Percentiles rank a stretch among this genome's conserved stretches.
Conservation (phyloP, 64 coral and sea anemone species). For the Montipora sp. region DNA sequence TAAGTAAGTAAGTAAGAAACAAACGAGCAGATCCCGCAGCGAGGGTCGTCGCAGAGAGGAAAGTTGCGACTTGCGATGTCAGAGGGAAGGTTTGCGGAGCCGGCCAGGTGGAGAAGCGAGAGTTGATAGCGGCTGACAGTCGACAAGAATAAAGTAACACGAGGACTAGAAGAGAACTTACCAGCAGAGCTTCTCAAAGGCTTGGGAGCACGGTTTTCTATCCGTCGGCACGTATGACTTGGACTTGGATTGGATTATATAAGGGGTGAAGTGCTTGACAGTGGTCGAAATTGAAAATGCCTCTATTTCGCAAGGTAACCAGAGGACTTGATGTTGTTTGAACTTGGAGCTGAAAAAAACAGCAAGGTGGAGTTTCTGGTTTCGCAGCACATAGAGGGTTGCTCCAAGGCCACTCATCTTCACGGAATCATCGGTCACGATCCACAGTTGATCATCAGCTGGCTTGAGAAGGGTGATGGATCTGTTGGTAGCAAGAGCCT, state of each 20-base stretch:
- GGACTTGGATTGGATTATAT: no score
- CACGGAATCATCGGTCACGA: background rate
- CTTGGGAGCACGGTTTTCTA: conserved; percentile 19
- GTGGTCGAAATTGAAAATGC: background rate
- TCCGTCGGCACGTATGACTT: background rate
- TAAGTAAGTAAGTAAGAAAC: no score
- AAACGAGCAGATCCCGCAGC: conserved; percentile 10
- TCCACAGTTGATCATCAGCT: conserved; percentile 35
- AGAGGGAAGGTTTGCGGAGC: no score
- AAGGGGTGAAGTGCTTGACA: no score
- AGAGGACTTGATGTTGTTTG: background rate
- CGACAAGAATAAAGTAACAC: background rate
- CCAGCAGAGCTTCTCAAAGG: conserved; percentile 14
- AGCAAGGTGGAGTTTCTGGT: conserved; percentile 24
- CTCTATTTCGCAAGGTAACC: no score
- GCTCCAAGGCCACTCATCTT: no score
- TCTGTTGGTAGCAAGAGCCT: no score
- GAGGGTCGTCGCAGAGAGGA: background rate
- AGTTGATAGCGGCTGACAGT: conserved; percentile 8
- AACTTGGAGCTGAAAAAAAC: background rate
- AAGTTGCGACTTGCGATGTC: conserved; percentile 21
- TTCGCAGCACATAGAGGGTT: conserved; percentile 7
- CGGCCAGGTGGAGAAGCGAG: background rate
- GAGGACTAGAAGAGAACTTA: conserved; percentile 12
- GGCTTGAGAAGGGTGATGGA: no score